Percentiles rank a stretch among this genome's conserved stretches.
These are phyloP conservation scores for Acronicta leporina DNA, from an alignment of 2,888 invertebrate species.

Conservation along the genomic window DNA sequence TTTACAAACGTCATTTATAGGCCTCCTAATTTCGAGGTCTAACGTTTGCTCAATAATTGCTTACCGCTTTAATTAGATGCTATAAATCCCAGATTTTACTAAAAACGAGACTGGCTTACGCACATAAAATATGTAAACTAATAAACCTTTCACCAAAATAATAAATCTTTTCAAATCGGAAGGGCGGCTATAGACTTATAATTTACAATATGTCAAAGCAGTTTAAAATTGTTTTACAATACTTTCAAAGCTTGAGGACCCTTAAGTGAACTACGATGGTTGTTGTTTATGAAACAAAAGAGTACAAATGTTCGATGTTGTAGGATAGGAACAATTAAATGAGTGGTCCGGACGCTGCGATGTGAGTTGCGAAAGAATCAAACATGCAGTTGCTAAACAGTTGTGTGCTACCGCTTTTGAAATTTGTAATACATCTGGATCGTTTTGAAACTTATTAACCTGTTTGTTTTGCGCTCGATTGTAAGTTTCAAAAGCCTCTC, in stretches of 20 bases:
- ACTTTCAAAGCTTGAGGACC: conserved; percentile 51
- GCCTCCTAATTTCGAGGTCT: conserved; percentile 61
- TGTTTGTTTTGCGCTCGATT: conserved; percentile 82
- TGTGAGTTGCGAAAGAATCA: conserved; percentile 82
- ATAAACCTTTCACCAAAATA: conserved; percentile 65
- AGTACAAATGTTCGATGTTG: conserved; percentile 74
- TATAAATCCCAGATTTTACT: conserved; percentile 65
- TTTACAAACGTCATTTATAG: conserved; percentile 52
- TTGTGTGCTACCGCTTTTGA: conserved; percentile 85
- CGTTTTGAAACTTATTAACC: conserved; percentile 89
- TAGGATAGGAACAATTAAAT: conserved; percentile 86
- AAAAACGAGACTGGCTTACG: conserved; percentile 73
- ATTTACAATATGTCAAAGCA: conserved; percentile 57
- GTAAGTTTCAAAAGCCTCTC: conserved; percentile 77
- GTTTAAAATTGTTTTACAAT: conserved; percentile 53
- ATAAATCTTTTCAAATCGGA: conserved; percentile 47
- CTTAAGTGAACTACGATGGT: conserved; percentile 64
- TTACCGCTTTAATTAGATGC: conserved; percentile 60
- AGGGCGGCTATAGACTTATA: conserved; percentile 36
- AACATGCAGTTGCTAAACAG: conserved; percentile 83
- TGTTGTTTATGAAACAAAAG: conserved; percentile 76
- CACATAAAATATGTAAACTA: conserved; percentile 76
- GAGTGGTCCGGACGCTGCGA: conserved; percentile 87
- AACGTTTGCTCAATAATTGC: conserved; percentile 64
- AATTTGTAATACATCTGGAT: conserved; percentile 87